Percentiles rank a stretch among this genome's conserved stretches.
Evolutionary conservation across 1,140 invertebrate species (phyloP).

Genomic region (Ctenoplectra terminalis): DNA sequence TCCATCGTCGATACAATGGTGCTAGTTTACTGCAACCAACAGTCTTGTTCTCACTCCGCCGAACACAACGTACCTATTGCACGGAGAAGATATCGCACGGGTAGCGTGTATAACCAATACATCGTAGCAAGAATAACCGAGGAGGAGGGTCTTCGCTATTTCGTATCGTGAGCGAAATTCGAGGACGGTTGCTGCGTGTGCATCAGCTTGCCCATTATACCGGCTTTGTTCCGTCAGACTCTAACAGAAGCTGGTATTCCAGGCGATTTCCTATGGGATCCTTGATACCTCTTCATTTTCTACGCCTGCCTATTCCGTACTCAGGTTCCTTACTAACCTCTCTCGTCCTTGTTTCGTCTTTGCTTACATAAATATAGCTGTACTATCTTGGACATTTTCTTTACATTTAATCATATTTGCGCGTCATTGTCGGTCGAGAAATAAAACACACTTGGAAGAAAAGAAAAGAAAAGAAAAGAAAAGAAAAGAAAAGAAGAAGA

Average conservation of each 20-base stretch:
- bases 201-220: conserved; percentile 61
- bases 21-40: conserved; percentile 11
- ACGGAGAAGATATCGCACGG: conserved; percentile 26
- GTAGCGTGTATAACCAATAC: neutral
- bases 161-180: conserved; percentile 47
- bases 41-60: conserved; percentile 12
- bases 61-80: neutral
- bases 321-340: neutral
- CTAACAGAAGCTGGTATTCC: conserved; percentile 60
- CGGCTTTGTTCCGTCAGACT: conserved; percentile 66
- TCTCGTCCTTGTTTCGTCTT: neutral
- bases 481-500: too few species aligned
- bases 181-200: conserved; percentile 50
- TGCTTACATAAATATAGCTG: conserved; percentile 25
- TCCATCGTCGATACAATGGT: conserved; percentile 41
- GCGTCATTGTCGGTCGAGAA: too few species aligned
- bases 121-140: conserved; percentile 8
- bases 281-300: conserved; percentile 56
- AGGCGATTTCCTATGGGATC: conserved; percentile 67
- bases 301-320: conserved; percentile 18
- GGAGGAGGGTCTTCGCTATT: neutral
- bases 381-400: neutral
- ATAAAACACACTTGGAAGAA: too few species aligned
- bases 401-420: neutral
- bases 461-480: neutral